A percentile compares a stretch with the other conserved stretches of the same genome.
Evolutionary conservation across 2,888 invertebrate genomes (phyloP).

Genomic region (Petrolisthes cinctipes): DNA sequence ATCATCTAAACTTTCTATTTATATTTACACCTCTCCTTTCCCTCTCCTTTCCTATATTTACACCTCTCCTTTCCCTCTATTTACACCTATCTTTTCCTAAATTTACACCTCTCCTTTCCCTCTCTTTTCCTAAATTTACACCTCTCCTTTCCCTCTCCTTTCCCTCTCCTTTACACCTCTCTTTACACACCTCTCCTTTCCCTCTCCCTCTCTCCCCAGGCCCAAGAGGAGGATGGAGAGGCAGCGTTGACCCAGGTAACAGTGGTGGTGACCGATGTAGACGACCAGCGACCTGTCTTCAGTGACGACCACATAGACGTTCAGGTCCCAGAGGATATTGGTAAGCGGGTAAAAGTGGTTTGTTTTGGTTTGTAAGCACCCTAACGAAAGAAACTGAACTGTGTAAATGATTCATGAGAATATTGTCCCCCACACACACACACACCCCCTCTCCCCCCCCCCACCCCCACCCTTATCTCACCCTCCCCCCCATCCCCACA

Average conservation of each 20-base stretch:
- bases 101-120: background rate
- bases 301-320: constrained; percentile 78
- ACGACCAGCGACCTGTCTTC: constrained; percentile 82
- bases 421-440: no score
- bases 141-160: no score
- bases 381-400: no score
- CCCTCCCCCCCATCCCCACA: no score
- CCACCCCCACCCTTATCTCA: no score
- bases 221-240: constrained; percentile 81
- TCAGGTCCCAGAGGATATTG: constrained; percentile 82
- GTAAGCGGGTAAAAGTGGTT: constrained; percentile 69
- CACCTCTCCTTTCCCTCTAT: background rate
- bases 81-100: background rate
- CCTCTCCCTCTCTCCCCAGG: constrained; percentile 70
- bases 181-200: no score
- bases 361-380: background rate
- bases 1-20: background rate
- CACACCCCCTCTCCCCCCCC: no score
- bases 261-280: constrained; percentile 83
- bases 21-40: background rate
- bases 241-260: constrained; percentile 79
- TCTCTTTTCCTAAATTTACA: no score
- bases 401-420: no score
- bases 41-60: background rate
- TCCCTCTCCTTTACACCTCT: no score